phyloP scores from a whole-genome alignment of 1,140 invertebrate genomes.

The Lysiphlebus fabarum region DNA sequence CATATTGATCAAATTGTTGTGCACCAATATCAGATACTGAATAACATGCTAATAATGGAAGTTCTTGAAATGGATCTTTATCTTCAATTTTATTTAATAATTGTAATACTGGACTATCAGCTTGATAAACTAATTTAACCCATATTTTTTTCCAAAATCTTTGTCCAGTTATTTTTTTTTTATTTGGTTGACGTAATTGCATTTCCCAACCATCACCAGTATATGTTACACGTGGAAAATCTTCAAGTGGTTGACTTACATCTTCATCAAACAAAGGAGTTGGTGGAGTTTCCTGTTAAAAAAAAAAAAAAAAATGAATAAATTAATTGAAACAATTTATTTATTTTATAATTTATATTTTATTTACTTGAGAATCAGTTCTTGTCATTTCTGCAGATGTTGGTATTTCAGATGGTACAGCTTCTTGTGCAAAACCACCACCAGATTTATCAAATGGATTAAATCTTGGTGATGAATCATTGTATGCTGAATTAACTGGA shows the following conservation, averaged over 20 bases:
- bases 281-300: constrained; percentile 72
- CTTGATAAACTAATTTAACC: constrained; percentile 74
- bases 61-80: constrained; percentile 89
- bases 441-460: constrained; percentile 77
- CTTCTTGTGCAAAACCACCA: constrained; percentile 51
- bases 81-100: constrained; percentile 80
- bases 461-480: constrained; percentile 55
- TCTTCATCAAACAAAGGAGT: constrained; percentile 95
- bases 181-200: constrained; percentile 91
- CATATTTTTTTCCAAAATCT: constrained; percentile 98
- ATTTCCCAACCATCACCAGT: constrained; percentile 93
- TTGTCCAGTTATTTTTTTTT: constrained; percentile 97
- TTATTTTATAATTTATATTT: constrained; percentile 25
- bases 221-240: constrained; percentile 81
- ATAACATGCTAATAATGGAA: constrained; percentile 89
- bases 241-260: constrained; percentile 86
- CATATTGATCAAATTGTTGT: constrained; percentile 97
- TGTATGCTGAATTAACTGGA: constrained; percentile 55
- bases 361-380: constrained; percentile 48
- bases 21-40: constrained; percentile 89
- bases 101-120: constrained; percentile 81
- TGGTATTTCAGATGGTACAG: constrained; percentile 31
- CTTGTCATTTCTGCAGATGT: constrained; percentile 40
- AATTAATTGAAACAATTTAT: constrained; percentile 14
- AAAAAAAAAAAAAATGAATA: constrained; percentile 18